These are phyloP conservation scores for Amphiprion ocellaris DNA, from an alignment of 2,113 vertebrate species.

Conservation along the genomic window DNA sequence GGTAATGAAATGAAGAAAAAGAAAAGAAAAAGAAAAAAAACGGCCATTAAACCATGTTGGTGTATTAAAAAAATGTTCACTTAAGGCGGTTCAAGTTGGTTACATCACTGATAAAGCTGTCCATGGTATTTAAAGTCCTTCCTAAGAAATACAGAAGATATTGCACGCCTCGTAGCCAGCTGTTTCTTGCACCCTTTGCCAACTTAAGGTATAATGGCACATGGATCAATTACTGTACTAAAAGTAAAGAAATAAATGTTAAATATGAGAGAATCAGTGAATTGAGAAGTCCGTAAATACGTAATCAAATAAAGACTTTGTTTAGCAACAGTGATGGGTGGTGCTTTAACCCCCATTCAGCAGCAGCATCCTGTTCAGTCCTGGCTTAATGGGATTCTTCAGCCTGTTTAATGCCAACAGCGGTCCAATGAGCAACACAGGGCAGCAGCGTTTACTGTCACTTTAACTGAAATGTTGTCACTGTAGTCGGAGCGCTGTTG, in stretches of 20 bases:
- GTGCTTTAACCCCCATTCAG: neutral
- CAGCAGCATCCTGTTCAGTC: conserved; percentile 6
- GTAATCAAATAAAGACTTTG: conserved; percentile 29
- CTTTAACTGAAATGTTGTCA: conserved; percentile 20
- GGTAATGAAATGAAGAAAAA: conserved; percentile 2
- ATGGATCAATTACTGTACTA: conserved; percentile 45
- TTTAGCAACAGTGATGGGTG: neutral
- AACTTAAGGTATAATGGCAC: conserved; percentile 63
- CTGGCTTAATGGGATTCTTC: conserved; percentile 3
- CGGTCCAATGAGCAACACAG: neutral
- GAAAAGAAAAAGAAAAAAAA: neutral
- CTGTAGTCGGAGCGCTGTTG: neutral
- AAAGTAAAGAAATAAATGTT: conserved; percentile 35
- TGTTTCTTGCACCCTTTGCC: conserved; percentile 36
- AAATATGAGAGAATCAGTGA: neutral
- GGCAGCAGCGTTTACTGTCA: conserved; percentile 21
- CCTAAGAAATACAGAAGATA: conserved; percentile 32
- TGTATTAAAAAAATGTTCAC: conserved; percentile 44
- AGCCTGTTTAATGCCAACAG: conserved; percentile 6
- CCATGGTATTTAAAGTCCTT: conserved; percentile 30
- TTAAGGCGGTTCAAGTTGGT: conserved; percentile 69
- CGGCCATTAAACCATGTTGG: conserved; percentile 28
- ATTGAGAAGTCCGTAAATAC: conserved; percentile 19
- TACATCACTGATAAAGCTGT: conserved; percentile 57
- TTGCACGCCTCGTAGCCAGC: conserved; percentile 29